A percentile compares a stretch with the other conserved stretches of the same genome.
phyloP scores from a whole-genome alignment of 2,113 vertebrate genomes.

The Hippocampus zosterae region DNA sequence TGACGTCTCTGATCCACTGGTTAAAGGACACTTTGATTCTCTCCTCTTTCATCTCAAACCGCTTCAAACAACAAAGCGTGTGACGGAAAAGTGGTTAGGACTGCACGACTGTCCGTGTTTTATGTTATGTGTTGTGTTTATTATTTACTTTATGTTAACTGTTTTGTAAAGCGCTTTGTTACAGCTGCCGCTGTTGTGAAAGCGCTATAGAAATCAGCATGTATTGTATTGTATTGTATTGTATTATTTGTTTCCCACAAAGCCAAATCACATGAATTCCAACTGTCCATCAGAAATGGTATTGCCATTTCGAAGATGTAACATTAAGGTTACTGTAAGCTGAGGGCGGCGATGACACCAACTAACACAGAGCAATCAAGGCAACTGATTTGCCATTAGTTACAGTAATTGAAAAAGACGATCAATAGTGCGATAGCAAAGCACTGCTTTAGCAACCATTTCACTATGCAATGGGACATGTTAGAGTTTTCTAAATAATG shows the following conservation, averaged over 20 bases:
- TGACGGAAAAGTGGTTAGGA: too few relatives aligned
- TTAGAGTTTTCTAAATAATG: not conserved
- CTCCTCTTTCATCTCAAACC: too few relatives aligned
- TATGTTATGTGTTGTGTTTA: too few relatives aligned
- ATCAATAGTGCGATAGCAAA: not conserved
- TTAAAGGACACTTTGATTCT: too few relatives aligned
- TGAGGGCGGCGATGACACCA: not conserved
- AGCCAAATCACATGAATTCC: not conserved
- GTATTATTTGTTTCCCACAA: not conserved
- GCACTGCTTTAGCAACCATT: not conserved
- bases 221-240: too few relatives aligned
- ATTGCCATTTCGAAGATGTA: not conserved
- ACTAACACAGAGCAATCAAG: constrained; percentile 1
- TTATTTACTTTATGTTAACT: too few relatives aligned
- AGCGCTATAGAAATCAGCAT: too few relatives aligned
- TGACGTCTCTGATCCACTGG: too few relatives aligned
- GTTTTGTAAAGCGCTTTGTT: too few relatives aligned
- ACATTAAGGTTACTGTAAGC: not conserved
- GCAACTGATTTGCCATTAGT: not conserved
- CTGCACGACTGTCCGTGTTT: too few relatives aligned
- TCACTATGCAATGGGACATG: not conserved
- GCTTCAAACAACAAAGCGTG: too few relatives aligned
- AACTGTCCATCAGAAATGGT: not conserved
- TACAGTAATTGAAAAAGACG: not conserved
- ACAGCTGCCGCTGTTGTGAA: too few relatives aligned